A percentile compares a stretch with the other conserved stretches of the same genome.
Evolutionary conservation across 2,888 invertebrate genomes (phyloP).

Genomic region (Onthophagus sagittarius): DNA sequence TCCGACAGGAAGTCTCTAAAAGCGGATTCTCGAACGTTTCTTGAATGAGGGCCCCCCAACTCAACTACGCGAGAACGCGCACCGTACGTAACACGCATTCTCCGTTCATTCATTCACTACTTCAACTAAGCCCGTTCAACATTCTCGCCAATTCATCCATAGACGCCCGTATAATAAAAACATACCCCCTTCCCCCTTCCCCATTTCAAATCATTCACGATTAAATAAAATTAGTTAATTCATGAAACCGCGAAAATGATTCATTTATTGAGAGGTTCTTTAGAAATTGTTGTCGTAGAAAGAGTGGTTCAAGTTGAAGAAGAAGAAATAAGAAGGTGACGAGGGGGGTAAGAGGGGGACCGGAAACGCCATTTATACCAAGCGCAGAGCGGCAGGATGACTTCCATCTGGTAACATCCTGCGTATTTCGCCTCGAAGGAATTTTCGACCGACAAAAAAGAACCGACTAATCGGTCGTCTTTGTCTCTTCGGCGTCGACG

Average conservation of each 20-base stretch:
- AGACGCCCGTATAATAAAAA: too few species aligned
- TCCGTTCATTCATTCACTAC: neutral
- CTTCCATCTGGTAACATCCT: conserved; percentile 49
- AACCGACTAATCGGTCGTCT: conserved; percentile 28
- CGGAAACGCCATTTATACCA: conserved; percentile 56
- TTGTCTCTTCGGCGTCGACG: neutral
- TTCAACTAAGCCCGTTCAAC: neutral
- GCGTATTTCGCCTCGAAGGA: conserved; percentile 42
- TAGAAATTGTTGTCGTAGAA: too few species aligned
- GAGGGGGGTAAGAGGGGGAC: conserved; percentile 29
- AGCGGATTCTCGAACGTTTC: neutral
- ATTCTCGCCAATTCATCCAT: too few species aligned
- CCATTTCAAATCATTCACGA: too few species aligned
- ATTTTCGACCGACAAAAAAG: conserved; percentile 44
- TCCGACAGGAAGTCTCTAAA: neutral
- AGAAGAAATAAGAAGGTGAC: neutral
- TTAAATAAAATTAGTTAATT: too few species aligned
- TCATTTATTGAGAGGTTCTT: too few species aligned
- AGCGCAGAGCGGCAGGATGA: conserved; percentile 40
- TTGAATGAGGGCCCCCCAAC: neutral
- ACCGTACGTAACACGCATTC: neutral
- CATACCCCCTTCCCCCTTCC: too few species aligned
- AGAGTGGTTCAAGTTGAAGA: neutral
- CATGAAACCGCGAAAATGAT: too few species aligned
- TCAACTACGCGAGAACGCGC: neutral